Percentiles rank a stretch among this genome's conserved stretches.
Conservation (phyloP, 2,113 vertebrate species). For the Eptesicus fuscus region DNA sequence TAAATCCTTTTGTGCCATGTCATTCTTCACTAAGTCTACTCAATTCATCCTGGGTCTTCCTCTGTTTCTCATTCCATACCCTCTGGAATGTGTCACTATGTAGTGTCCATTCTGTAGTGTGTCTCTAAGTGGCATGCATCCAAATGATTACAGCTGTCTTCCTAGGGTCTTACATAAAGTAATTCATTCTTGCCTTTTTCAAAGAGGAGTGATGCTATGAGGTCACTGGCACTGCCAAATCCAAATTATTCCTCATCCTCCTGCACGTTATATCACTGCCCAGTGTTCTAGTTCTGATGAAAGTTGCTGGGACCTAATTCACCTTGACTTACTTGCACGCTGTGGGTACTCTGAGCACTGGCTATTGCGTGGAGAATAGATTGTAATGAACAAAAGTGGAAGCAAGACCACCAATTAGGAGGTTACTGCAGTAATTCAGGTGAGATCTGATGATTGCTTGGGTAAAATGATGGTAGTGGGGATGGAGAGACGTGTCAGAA, state of each 20-base stretch:
- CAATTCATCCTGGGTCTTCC: neutral
- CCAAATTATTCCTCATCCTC: neutral
- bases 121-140: constrained; percentile 43
- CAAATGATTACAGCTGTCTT: constrained; percentile 63
- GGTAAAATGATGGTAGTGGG: neutral
- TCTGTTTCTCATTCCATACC: constrained; percentile 21
- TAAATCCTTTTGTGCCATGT: constrained; percentile 43
- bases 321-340: neutral
- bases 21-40: constrained; percentile 38
- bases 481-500: neutral
- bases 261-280: neutral
- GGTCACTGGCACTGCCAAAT: neutral
- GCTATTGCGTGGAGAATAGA: neutral
- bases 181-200: constrained; percentile 43
- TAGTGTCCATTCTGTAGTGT: constrained; percentile 33
- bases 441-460: neutral
- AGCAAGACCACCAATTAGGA: neutral
- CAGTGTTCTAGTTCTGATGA: neutral
- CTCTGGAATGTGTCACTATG: constrained; percentile 62
- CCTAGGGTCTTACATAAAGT: neutral
- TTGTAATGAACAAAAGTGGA: neutral
- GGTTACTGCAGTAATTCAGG: neutral
- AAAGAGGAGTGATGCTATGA: constrained; percentile 17
- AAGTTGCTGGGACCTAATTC: neutral
- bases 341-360: neutral